These are phyloP conservation scores for Tortricodes alternella DNA, from an alignment of 2,888 invertebrate species.

Conservation along the genomic window DNA sequence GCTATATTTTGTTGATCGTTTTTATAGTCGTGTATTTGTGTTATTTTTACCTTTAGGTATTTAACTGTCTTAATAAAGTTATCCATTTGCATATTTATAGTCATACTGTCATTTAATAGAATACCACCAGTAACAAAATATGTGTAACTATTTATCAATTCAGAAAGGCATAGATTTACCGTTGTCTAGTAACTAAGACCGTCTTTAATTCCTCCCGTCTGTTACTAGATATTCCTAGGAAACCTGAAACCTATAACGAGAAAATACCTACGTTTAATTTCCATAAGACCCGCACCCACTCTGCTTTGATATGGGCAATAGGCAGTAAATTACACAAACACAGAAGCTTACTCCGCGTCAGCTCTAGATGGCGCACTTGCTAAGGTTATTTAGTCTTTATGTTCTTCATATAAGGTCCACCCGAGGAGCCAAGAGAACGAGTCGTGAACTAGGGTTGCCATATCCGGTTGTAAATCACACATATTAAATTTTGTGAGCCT, in stretches of 20 bases:
- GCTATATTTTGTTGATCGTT: no score
- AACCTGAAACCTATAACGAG: conserved; percentile 1
- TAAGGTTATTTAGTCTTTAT: not conserved
- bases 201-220: no score
- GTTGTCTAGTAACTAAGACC: no score
- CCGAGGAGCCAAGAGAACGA: not conserved
- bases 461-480: conserved; percentile 26
- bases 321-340: conserved; percentile 24
- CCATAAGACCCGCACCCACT: conserved; percentile 6
- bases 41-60: no score
- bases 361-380: not conserved
- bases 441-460: conserved; percentile 1
- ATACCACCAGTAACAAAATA: no score
- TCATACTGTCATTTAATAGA: no score
- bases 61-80: no score
- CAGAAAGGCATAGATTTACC: no score
- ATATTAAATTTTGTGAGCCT: conserved; percentile 28
- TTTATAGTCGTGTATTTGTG: no score
- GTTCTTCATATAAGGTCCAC: not conserved
- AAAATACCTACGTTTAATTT: not conserved
- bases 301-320: conserved; percentile 19
- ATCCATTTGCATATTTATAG: no score
- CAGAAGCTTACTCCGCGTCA: conserved; percentile 9
- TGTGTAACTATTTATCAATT: no score
- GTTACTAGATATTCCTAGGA: no score